Evolutionary conservation across 1,140 invertebrate genomes (phyloP).

Genomic region (Lucilia sericata): DNA sequence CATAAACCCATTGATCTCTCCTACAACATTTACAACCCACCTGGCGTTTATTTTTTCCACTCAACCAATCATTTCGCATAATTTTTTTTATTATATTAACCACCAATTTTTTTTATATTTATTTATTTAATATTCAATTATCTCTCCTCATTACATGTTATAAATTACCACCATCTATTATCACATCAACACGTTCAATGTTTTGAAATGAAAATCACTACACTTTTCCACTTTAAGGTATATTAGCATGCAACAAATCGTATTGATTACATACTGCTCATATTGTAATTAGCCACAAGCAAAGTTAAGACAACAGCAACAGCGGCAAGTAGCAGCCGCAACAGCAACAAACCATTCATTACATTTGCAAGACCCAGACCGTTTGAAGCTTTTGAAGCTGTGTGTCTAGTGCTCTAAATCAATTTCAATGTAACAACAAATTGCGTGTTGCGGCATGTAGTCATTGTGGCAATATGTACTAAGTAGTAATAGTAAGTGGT

Average conservation of each 20-base stretch:
- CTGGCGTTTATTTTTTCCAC: neutral
- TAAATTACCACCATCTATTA: slow-evolving; percentile 41
- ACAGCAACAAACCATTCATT: slow-evolving; percentile 1
- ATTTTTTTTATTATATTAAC: neutral
- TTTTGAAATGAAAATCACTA: slow-evolving; percentile 15
- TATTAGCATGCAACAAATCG: slow-evolving; percentile 36
- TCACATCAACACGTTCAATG: slow-evolving; percentile 29
- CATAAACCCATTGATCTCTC: neutral
- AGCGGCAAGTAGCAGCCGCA: no score
- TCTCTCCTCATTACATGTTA: slow-evolving; percentile 23
- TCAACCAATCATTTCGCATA: neutral
- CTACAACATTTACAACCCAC: neutral
- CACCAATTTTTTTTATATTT: neutral
- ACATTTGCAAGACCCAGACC: neutral
- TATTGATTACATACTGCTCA: slow-evolving; percentile 41
- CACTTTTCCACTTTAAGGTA: slow-evolving; percentile 8
- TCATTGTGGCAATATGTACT: no score
- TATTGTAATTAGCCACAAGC: slow-evolving; percentile 44
- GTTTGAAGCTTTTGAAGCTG: neutral
- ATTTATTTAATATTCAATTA: neutral
- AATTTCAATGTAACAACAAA: slow-evolving; percentile 36
- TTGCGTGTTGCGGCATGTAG: neutral
- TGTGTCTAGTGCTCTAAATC: slow-evolving; percentile 14
- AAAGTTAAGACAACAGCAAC: slow-evolving; percentile 33
- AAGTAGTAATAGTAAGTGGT: no score